A percentile compares a stretch with the other conserved stretches of the same genome.
phyloP scores from a whole-genome alignment of 2,888 invertebrate genomes.

The Dinocampus coccinellae region DNA sequence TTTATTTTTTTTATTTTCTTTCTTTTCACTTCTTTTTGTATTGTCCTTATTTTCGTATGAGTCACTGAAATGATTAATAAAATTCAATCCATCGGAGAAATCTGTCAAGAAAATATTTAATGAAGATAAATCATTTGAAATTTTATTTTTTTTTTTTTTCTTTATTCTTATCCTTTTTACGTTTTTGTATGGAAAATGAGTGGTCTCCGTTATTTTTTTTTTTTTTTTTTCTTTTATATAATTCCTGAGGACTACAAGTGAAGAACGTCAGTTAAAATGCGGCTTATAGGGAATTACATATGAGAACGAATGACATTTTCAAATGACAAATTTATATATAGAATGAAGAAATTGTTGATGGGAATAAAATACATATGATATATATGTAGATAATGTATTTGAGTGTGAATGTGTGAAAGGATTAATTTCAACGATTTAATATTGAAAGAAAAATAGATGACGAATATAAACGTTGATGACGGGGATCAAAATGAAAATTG shows the following conservation, averaged over 20 bases:
- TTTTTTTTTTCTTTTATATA: slow-evolving; percentile 38
- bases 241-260: slow-evolving; percentile 38
- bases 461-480: too few relatives aligned
- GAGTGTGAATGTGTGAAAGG: not conserved
- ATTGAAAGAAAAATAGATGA: too few relatives aligned
- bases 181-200: slow-evolving; percentile 32
- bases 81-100: too few relatives aligned
- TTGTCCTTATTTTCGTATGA: too few relatives aligned
- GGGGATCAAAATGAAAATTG: too few relatives aligned
- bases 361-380: slow-evolving; percentile 25
- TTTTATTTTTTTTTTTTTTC: slow-evolving; percentile 20
- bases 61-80: too few relatives aligned
- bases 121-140: too few relatives aligned
- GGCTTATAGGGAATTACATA: slow-evolving; percentile 47
- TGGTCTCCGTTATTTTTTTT: slow-evolving; percentile 15
- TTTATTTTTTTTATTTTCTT: too few relatives aligned
- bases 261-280: slow-evolving; percentile 44
- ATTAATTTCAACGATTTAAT: not conserved
- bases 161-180: not conserved
- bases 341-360: slow-evolving; percentile 22
- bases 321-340: slow-evolving; percentile 48
- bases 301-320: slow-evolving; percentile 37
- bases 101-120: too few relatives aligned
- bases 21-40: too few relatives aligned
- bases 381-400: not conserved